These are phyloP conservation scores for Cyrtonyx montezumae DNA, from an alignment of 2,113 vertebrate species.

Conservation along the genomic window DNA sequence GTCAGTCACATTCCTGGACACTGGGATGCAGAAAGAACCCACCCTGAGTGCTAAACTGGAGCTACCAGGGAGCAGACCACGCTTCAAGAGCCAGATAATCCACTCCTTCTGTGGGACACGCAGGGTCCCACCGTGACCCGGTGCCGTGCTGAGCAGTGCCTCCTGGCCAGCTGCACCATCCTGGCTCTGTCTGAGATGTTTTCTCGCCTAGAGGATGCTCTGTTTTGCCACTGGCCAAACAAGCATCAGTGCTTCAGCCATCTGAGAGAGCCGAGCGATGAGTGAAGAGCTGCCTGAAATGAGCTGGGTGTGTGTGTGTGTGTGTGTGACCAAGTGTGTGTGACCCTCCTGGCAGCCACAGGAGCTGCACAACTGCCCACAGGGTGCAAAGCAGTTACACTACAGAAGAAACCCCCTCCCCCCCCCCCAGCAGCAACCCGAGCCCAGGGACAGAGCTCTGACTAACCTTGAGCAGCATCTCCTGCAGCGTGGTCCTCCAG, in stretches of 20 bases:
- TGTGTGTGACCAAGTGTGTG: background rate
- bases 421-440: background rate
- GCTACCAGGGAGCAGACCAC: background rate
- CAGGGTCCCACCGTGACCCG: background rate
- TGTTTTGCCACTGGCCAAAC: background rate
- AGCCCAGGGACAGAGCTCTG: fast-evolving
- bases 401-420: background rate
- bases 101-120: background rate
- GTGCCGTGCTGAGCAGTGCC: background rate
- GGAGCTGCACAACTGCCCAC: background rate
- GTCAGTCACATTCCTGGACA: background rate
- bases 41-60: background rate
- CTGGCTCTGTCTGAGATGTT: background rate
- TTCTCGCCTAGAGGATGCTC: background rate
- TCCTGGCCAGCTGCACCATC: background rate
- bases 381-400: background rate
- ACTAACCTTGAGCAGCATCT: constrained; percentile 80
- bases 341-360: background rate
- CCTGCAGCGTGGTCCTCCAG: constrained; percentile 80
- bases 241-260: background rate
- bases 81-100: background rate
- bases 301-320: too few relatives aligned
- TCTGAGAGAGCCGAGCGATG: background rate
- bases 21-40: background rate
- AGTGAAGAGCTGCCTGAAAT: background rate